phyloP scores from a whole-genome alignment of 2,888 invertebrate species.

The Apotomis capreana region DNA sequence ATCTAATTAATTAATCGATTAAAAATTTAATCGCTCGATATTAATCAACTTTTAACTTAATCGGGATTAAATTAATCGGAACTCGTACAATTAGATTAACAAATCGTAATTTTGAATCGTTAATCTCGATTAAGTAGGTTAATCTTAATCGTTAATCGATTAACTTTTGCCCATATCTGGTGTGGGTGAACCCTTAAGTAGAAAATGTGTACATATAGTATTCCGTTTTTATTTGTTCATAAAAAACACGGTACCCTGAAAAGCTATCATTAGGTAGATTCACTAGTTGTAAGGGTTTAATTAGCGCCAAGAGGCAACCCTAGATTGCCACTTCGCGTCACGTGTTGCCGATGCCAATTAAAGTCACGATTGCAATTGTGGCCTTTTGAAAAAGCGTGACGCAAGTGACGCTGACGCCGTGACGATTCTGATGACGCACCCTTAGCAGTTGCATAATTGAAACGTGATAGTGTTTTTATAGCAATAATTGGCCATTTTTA shows the following conservation, averaged over 20 bases:
- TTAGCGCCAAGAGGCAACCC: conserved; percentile 30
- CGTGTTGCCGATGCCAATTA: conserved; percentile 40
- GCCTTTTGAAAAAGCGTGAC: conserved; percentile 31
- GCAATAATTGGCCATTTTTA: neutral
- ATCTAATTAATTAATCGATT: too few relatives aligned
- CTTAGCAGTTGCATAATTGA: conserved; percentile 8
- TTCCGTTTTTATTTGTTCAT: neutral
- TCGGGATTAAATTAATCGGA: too few relatives aligned
- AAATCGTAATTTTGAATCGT: too few relatives aligned
- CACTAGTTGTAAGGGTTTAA: conserved; percentile 31
- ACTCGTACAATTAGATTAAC: too few relatives aligned
- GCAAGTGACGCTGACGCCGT: conserved; percentile 24
- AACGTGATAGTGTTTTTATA: conserved; percentile 10
- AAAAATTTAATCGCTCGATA: too few relatives aligned
- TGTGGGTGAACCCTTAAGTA: too few relatives aligned
- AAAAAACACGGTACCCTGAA: conserved; percentile 17
- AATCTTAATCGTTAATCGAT: too few relatives aligned
- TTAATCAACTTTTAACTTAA: too few relatives aligned
- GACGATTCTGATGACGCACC: conserved; percentile 4
- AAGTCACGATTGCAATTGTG: conserved; percentile 24
- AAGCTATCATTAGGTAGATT: conserved; percentile 16
- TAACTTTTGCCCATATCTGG: too few relatives aligned
- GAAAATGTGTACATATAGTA: too few relatives aligned
- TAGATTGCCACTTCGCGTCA: conserved; percentile 35
- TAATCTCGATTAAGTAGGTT: too few relatives aligned